Evolutionary conservation across 2,797 vertebrate species (phyloP).

Genomic region (Lindbergichthys nudifrons): DNA sequence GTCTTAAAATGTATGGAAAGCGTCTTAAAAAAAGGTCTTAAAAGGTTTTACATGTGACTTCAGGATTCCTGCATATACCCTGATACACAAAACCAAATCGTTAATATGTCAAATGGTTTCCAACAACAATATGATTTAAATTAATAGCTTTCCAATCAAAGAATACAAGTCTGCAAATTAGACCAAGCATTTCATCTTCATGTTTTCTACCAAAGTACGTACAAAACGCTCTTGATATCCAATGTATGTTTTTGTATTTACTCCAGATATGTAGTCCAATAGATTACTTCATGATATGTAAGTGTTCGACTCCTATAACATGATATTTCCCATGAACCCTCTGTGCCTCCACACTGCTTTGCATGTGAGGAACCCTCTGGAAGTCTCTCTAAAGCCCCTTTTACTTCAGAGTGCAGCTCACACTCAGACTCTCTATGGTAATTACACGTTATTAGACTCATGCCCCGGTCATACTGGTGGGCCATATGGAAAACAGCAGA

Average conservation of each 20-base stretch:
- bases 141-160: neutral
- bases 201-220: neutral
- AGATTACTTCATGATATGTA: too few species aligned
- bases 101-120: too few species aligned
- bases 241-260: neutral
- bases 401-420: slow-evolving; percentile 28
- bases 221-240: neutral
- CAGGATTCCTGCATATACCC: too few species aligned
- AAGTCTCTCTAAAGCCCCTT: slow-evolving; percentile 17
- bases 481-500: slow-evolving; percentile 65
- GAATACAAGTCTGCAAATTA: neutral
- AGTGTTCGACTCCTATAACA: neutral
- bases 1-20: too few species aligned
- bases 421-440: slow-evolving; percentile 19
- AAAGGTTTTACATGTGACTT: too few species aligned
- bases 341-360: neutral
- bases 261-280: neutral
- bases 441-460: slow-evolving; percentile 57
- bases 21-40: too few species aligned
- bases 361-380: neutral
- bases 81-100: neutral
- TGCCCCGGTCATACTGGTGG: slow-evolving; percentile 38
- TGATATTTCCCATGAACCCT: neutral
- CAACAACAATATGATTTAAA: neutral
- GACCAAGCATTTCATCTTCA: neutral